Conservation (phyloP, 2,888 invertebrate genomes). For the Hypselothyrea guttata region DNA sequence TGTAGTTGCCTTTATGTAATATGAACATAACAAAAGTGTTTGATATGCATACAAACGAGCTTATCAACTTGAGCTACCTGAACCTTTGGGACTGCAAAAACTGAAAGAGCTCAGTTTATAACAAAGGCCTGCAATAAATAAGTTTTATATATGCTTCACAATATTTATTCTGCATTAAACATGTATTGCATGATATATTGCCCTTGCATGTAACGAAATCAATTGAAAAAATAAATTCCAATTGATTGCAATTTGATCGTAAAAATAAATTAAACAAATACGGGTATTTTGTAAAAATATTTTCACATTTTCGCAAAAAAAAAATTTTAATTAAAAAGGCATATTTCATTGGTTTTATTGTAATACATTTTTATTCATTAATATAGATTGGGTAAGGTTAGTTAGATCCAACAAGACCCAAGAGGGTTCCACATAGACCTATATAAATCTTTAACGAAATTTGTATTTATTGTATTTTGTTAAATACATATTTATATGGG, state of each 20-base stretch:
- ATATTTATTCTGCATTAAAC: conserved; percentile 4
- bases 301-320: no score
- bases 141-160: no score
- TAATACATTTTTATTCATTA: conserved; percentile 10
- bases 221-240: conserved; percentile 5
- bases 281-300: no score
- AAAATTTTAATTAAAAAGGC: no score
- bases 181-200: conserved; percentile 1
- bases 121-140: neutral
- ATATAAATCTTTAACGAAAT: no score
- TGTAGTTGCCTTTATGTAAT: conserved; percentile 25
- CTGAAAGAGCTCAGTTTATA: neutral
- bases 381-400: no score
- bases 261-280: neutral
- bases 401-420: no score
- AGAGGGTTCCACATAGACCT: no score
- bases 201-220: conserved; percentile 1
- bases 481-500: no score
- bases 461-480: no score
- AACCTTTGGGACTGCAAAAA: neutral
- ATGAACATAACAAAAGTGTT: conserved; percentile 36
- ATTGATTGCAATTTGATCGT: neutral
- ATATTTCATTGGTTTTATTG: neutral
- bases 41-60: conserved; percentile 53
- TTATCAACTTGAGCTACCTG: conserved; percentile 26